A percentile compares a stretch with the other conserved stretches of the same genome.
These are phyloP conservation scores for Psittacula echo DNA, from an alignment of 2,797 vertebrate species.

Conservation along the genomic window DNA sequence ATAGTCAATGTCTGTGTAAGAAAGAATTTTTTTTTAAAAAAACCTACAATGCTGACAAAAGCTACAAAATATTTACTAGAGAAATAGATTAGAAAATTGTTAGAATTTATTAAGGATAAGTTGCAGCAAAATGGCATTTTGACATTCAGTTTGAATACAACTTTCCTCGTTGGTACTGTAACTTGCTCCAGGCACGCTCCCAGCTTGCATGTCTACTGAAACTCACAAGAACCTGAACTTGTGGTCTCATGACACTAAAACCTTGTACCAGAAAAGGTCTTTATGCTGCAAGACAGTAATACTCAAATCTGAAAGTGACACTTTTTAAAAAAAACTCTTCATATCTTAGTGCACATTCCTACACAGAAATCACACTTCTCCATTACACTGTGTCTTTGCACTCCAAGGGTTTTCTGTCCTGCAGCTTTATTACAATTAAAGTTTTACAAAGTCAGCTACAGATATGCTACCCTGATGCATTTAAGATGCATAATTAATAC, in stretches of 20 bases:
- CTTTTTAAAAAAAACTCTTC: slow-evolving; percentile 40
- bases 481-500: background rate
- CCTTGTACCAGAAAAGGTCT: slow-evolving; percentile 21
- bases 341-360: background rate
- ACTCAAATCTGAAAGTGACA: slow-evolving; percentile 19
- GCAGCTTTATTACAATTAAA: background rate
- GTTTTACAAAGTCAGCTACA: background rate
- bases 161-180: slow-evolving; percentile 36
- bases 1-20: background rate
- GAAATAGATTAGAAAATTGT: background rate
- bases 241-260: slow-evolving; percentile 22
- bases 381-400: background rate
- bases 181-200: slow-evolving; percentile 49
- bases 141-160: slow-evolving; percentile 22
- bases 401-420: background rate
- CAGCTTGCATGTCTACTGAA: slow-evolving; percentile 41
- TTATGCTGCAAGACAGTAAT: slow-evolving; percentile 17
- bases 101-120: slow-evolving; percentile 37
- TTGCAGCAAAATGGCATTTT: slow-evolving; percentile 54
- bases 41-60: background rate
- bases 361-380: slow-evolving; percentile 17
- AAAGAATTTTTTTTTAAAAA: background rate
- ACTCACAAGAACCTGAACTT: slow-evolving; percentile 40
- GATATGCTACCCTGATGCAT: background rate
- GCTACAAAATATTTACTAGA: background rate